Evolutionary conservation across 2,888 invertebrate species (phyloP), one percentile per base, ranked within the genome.

Genomic region (Athrips mouffetella): DNA sequence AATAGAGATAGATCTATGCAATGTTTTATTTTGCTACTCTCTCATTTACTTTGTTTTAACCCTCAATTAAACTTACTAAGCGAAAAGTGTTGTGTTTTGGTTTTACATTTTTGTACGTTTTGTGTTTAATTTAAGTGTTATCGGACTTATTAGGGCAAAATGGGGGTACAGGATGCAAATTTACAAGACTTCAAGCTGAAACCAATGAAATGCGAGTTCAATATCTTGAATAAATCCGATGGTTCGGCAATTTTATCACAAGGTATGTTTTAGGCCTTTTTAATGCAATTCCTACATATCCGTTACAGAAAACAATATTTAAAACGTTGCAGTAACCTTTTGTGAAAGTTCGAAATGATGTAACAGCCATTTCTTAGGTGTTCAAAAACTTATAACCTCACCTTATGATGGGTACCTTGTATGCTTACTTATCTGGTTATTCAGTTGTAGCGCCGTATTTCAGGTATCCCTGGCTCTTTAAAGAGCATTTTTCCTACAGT

Each of bases 201-300:
- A 52, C 81, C 86, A 29, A 89, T 94, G 79, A 89, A 91, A 62
- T 94, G 94, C 61, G 93, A 94, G 79, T 75, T 95, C 20, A 93
- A 93, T 74, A 90, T 91, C 45, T 79, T 95, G 13, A 92, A 92
- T 47, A 90, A 93, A 70, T 91, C 94, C 0, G 95, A 96, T 82
- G 95, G 95, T 10, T 95, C 95, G 0, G 92, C 93, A 10, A 89
- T 94, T 67, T 89, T 94, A 65, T 91, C 93, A 53, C 94, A 94
- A 91, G 95, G 95, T 94, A 85, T 53, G 39, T 51, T 39, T 30
- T 29, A 11, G 95, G 94, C 84, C 53, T 33, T 52, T 39, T 29
- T 18, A 21, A n/a, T 13, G 7, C 7, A 18, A 1, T 39, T 39
- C 20, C 2, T n/a, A 20, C 16, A 18, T 37, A 29, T 31, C 35